Evolutionary conservation across 2,113 vertebrate genomes (phyloP).

Genomic region (Myrmecobius fasciatus): DNA sequence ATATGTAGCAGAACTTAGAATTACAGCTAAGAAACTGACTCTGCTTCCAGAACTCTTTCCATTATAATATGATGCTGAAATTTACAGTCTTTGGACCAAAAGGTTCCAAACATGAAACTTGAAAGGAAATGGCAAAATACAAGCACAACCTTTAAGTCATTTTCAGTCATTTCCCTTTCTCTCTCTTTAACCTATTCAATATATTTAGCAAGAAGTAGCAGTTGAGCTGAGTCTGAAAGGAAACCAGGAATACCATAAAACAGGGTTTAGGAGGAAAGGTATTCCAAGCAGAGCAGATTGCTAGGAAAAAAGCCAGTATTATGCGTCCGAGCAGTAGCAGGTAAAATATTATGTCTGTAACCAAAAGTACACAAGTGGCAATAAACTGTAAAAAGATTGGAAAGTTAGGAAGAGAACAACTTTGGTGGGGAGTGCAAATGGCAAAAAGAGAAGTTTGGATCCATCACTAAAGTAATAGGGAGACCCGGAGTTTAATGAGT

Average conservation of each 20-base stretch:
- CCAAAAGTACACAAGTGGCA: neutral
- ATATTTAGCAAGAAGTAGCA: neutral
- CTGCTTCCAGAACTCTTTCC: neutral
- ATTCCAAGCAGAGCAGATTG: neutral
- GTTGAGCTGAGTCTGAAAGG: neutral
- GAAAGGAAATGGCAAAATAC: neutral
- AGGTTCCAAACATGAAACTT: neutral
- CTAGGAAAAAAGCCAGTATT: neutral
- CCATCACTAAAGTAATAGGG: too few relatives aligned
- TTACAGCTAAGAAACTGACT: neutral
- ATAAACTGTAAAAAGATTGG: neutral
- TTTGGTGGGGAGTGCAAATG: too few relatives aligned
- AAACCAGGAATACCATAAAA: neutral
- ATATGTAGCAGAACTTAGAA: neutral
- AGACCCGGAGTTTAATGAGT: too few relatives aligned
- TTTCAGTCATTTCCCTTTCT: neutral
- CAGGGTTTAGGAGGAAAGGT: neutral
- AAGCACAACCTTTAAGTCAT: conserved; percentile 17
- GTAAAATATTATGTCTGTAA: neutral
- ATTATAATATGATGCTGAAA: neutral
- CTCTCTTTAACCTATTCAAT: neutral
- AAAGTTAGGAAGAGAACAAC: neutral
- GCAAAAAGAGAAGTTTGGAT: too few relatives aligned
- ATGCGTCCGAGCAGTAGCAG: too few relatives aligned
- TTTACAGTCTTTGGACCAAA: neutral